These are phyloP conservation scores for Rhea americana DNA, from an alignment of 2,113 vertebrate genomes.

Conservation along the genomic window DNA sequence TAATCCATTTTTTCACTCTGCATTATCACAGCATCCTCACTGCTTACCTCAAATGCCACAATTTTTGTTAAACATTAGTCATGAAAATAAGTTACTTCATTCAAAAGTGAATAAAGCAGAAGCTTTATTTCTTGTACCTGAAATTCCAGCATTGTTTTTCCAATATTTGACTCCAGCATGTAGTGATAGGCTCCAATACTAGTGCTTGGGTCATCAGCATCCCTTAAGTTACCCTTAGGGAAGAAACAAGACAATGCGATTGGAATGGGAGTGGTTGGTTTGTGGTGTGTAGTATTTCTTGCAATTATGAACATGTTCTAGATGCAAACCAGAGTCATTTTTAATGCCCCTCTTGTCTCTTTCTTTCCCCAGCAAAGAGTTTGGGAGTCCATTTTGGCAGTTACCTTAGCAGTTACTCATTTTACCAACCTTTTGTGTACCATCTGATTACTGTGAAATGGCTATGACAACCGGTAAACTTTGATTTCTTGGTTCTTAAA, in stretches of 20 bases:
- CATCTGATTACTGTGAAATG: neutral
- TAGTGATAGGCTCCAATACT: constrained; percentile 88
- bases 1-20: neutral
- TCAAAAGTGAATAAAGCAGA: neutral
- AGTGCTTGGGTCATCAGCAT: constrained; percentile 86
- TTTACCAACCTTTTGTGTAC: neutral
- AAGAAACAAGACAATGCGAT: neutral
- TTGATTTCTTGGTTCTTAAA: neutral
- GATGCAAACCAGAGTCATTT: neutral
- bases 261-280: neutral
- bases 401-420: neutral
- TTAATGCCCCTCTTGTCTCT: neutral
- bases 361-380: neutral
- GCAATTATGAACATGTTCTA: neutral
- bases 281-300: neutral
- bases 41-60: neutral
- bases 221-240: constrained; percentile 81
- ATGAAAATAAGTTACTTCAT: neutral
- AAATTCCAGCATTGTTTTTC: constrained; percentile 91
- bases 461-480: neutral
- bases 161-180: constrained; percentile 85
- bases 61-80: neutral
- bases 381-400: neutral
- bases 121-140: constrained; percentile 77
- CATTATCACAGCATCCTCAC: neutral